These are phyloP conservation scores for Cercopithecus diana DNA, from an alignment of 2,797 vertebrate species.

Conservation along the genomic window DNA sequence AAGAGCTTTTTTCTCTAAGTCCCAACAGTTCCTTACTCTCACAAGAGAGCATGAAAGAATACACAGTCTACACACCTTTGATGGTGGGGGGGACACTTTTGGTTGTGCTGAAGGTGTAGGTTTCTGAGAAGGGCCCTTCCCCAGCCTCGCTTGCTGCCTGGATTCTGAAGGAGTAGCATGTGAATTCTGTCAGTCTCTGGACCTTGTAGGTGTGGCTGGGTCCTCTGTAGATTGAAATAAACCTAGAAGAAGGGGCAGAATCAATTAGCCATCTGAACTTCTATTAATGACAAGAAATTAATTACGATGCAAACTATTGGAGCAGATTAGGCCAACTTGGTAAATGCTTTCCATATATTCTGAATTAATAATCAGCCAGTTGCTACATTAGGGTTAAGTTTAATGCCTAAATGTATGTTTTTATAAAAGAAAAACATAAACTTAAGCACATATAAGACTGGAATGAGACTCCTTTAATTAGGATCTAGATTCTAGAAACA, in stretches of 20 bases:
- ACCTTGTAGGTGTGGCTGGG: slow-evolving; percentile 99
- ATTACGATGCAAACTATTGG: not conserved
- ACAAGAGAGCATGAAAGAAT: rapidly evolving
- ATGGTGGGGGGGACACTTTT: slow-evolving; percentile 95
- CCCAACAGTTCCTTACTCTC: not conserved
- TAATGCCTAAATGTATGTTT: not conserved
- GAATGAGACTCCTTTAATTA: slow-evolving; percentile 31
- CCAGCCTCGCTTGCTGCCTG: slow-evolving; percentile 95
- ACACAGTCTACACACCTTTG: slow-evolving; percentile 89
- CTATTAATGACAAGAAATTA: not conserved
- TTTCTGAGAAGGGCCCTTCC: slow-evolving; percentile 95
- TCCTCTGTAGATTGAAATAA: slow-evolving; percentile 95
- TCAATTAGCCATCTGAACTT: slow-evolving; percentile 14
- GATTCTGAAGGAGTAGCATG: slow-evolving; percentile 96
- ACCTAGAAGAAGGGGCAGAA: slow-evolving; percentile 85
- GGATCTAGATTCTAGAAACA: not conserved
- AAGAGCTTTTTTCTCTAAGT: not conserved
- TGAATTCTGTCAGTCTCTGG: slow-evolving; percentile 94
- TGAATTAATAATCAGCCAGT: not conserved
- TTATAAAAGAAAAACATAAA: not conserved
- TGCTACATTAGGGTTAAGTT: not conserved
- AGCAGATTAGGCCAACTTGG: not conserved
- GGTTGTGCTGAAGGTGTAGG: slow-evolving; percentile 94
- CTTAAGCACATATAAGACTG: not conserved
- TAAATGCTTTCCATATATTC: not conserved